Percentiles rank a stretch among this genome's conserved stretches.
phyloP scores from a whole-genome alignment of 1,140 invertebrate species.

The Calosoma granatense region DNA sequence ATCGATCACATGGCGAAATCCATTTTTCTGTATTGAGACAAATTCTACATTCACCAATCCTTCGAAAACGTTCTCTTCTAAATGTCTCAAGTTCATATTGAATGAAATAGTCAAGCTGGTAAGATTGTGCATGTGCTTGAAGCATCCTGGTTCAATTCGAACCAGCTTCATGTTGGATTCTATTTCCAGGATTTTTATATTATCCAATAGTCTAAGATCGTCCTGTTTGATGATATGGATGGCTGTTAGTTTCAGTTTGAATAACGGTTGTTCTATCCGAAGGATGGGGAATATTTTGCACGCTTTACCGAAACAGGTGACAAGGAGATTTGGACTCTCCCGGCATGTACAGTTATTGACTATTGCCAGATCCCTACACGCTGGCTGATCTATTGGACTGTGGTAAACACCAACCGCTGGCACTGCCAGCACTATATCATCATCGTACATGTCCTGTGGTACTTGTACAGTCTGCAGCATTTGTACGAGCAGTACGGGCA shows the following conservation, averaged over 20 bases:
- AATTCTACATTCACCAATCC: constrained; percentile 23
- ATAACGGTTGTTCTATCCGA: constrained; percentile 3
- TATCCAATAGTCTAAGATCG: neutral
- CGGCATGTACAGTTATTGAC: too few relatives aligned
- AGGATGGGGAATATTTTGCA: too few relatives aligned
- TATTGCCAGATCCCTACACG: too few relatives aligned
- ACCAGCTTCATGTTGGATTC: constrained; percentile 25
- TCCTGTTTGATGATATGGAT: neutral
- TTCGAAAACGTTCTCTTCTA: constrained; percentile 22
- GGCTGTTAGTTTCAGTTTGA: neutral
- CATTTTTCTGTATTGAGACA: constrained; percentile 26
- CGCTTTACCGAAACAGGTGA: too few relatives aligned
- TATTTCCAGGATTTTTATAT: constrained; percentile 21
- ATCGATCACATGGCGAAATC: constrained; percentile 21
- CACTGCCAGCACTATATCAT: too few relatives aligned
- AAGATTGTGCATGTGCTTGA: constrained; percentile 24
- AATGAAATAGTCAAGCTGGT: constrained; percentile 24
- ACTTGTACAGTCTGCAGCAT: too few relatives aligned
- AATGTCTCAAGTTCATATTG: constrained; percentile 22
- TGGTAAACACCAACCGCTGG: too few relatives aligned
- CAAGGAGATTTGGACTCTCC: too few relatives aligned
- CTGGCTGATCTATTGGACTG: too few relatives aligned
- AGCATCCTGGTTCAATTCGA: constrained; percentile 20
- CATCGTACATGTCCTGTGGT: too few relatives aligned
- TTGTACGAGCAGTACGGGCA: too few relatives aligned